phyloP scores from a whole-genome alignment of 1,140 invertebrate species.

The Lordiphosa collinella region DNA sequence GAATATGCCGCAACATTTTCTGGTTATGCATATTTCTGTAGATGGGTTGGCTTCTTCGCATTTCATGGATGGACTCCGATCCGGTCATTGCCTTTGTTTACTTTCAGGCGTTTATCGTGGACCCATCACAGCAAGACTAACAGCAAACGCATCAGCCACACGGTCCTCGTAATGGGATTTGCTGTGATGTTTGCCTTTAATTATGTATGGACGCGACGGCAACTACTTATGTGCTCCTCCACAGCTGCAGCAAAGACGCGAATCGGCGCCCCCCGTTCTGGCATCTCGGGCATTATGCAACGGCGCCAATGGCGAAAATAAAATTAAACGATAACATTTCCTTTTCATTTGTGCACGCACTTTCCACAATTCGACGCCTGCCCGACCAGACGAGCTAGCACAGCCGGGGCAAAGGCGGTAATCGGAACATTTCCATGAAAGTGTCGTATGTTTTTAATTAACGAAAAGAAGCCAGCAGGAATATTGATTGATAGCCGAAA shows the following conservation, averaged over 20 bases:
- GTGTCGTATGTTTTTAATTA: slow-evolving; percentile 54
- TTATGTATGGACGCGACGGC: slow-evolving; percentile 71
- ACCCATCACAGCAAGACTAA: slow-evolving; percentile 6
- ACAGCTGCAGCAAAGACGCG: slow-evolving; percentile 10
- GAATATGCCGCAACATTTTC: slow-evolving; percentile 60
- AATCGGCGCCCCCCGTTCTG: neutral
- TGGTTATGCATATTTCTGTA: slow-evolving; percentile 17
- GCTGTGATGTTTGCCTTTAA: slow-evolving; percentile 72
- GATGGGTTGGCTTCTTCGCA: slow-evolving; percentile 5
- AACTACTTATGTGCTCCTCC: slow-evolving; percentile 55
- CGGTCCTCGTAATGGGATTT: neutral
- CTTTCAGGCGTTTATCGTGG: slow-evolving; percentile 51
- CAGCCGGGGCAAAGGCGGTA: slow-evolving; percentile 19
- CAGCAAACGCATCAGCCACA: slow-evolving; percentile 19
- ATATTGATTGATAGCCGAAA: slow-evolving; percentile 57
- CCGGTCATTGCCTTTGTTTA: slow-evolving; percentile 56
- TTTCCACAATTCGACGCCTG: slow-evolving; percentile 29
- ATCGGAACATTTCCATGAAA: slow-evolving; percentile 35
- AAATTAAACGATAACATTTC: slow-evolving; percentile 79
- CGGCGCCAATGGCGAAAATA: slow-evolving; percentile 70
- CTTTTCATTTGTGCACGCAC: slow-evolving; percentile 74
- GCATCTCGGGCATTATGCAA: slow-evolving; percentile 45
- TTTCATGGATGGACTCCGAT: slow-evolving; percentile 11
- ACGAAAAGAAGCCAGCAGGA: slow-evolving; percentile 59
- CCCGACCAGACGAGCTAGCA: slow-evolving; percentile 15